These are phyloP conservation scores for Stramonita haemastoma DNA, from an alignment of 2,888 invertebrate genomes.

Conservation along the genomic window DNA sequence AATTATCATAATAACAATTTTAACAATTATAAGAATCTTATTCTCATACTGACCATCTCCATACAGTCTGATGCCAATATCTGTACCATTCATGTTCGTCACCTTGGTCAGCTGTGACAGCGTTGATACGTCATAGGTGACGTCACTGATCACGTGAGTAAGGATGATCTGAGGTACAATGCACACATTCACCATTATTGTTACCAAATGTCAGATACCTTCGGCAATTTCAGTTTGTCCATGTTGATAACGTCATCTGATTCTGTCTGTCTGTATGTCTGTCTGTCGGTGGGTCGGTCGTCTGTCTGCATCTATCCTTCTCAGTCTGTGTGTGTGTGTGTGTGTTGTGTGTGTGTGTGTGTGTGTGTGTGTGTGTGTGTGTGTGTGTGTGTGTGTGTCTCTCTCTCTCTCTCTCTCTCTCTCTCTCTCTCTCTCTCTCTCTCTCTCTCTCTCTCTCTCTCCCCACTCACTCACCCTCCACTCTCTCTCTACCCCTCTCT, in stretches of 20 bases:
- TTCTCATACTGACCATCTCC: no score
- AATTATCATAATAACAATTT: no score
- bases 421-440: background rate
- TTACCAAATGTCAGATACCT: no score
- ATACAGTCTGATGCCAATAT: no score
- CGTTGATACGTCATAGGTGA: conserved; percentile 43
- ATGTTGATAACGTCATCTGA: no score
- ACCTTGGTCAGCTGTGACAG: conserved; percentile 43
- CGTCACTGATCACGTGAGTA: conserved; percentile 53
- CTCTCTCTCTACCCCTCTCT: no score
- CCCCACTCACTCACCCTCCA: background rate
- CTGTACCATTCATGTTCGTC: conserved; percentile 44
- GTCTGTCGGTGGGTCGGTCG: background rate
- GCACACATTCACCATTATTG: no score
- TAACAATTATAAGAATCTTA: no score
- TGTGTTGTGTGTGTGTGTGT: background rate
- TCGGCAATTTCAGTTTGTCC: no score
- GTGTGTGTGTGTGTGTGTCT: background rate
- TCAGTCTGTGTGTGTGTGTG: background rate
- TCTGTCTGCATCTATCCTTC: background rate
- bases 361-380: background rate
- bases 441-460: background rate
- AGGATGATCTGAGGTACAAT: background rate
- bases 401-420: background rate
- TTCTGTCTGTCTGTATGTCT: background rate